Evolutionary conservation across 2,797 vertebrate species (phyloP), one percentile per base, ranked within the genome.

Genomic region (Hydrolagus colliei): DNA sequence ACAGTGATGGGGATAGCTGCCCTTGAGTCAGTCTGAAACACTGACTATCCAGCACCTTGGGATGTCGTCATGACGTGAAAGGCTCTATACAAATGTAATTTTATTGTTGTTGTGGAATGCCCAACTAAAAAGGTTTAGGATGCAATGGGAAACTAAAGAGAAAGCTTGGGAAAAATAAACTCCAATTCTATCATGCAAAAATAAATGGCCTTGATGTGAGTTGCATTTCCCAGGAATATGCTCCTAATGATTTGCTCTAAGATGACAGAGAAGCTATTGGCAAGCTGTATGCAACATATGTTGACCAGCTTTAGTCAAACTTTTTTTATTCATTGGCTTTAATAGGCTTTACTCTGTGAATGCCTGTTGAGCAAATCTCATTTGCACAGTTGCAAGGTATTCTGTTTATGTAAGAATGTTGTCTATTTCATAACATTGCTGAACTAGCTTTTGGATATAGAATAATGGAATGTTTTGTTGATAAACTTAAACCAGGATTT

Each of bases 241-340:
- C n/a, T 71, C 18, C 75, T 71, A 71, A 84, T 52, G 71, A 84
- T 52, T 52, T 63, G 32, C 79, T 68, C 63, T 9, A 16, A 67
- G 7, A 82, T 35, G 63, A 18, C 78, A 32, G 1, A 65, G 65
- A 84, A 84, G 16, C 32, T 71, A 67, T 35, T 84, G 79, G 79
- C 79, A 84, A 41, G 10, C 79, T 71, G 35, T 20, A 12, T 10
- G 79, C 65, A 32, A 82, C 79, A 82, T 84, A 84, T 82, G 79
- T 52, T 71, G 35, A 20, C 11, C 65, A 84, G 79, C 68, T 84
- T 82, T 68, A 32, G 41, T 68, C 65, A 71, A 68, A 62, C 35
- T 65, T 63, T 32, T 76, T 52, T 76, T 77, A 20, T 68, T 82
- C 62, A 52, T 52, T 52, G 41, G 41, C 41, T 52, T 22, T 82